Base-by-base conservation (phyloP, 2,113 vertebrate species). In the Anseranas semipalmata region DNA sequence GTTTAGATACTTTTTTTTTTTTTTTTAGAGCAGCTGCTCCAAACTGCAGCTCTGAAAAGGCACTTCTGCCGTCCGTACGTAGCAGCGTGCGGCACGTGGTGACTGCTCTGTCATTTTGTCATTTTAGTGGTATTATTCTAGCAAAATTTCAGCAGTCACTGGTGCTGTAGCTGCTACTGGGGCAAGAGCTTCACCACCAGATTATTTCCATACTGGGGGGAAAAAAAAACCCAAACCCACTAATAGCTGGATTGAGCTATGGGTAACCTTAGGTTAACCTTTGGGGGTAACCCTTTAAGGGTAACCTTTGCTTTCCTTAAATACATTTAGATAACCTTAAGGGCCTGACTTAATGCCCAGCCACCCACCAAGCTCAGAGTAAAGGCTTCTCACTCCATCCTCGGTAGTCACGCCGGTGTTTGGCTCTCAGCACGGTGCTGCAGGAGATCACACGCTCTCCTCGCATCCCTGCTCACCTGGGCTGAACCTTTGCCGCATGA, bases 371-470 rank as follows among this genome's bases (percentile, higher is more conserved):
- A 77, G 43, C 63, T 90, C 67, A n/a, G 94, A 87, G 92, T 89
- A 86, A 96, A 96, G 93, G 93, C 68, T 79, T 90, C 90, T 95
- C 81, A 85, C 87, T 93, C 45, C 21, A 33, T 90, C 68, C 91
- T 48, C 3, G 0, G 52, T 48, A 24, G 46, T 39, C 20, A 0
- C 60, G 52, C 67, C 67, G 39, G 43, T 1, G 0, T 59, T 59
- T 21, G 65, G 70, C 56, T 37, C 78, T n/a, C n/a, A 46, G 92
- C 50, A 21, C 0, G 1, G 32, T 73, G 21, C 17, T 67, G 20
- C 2, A 39, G 82, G 78, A 74, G 78, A 7, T 82, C 45, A 15
- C 25, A n/a, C 33, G 0, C 30, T 24, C 0, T 45, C 24, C 91
- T 77, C 70, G 73, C n/a, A 14, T 83, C 62, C 70, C n/a, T 85